Evolutionary conservation across 2,113 vertebrate species (phyloP), one percentile per base, ranked within the genome.

Genomic region (Marmota flaviventris): DNA sequence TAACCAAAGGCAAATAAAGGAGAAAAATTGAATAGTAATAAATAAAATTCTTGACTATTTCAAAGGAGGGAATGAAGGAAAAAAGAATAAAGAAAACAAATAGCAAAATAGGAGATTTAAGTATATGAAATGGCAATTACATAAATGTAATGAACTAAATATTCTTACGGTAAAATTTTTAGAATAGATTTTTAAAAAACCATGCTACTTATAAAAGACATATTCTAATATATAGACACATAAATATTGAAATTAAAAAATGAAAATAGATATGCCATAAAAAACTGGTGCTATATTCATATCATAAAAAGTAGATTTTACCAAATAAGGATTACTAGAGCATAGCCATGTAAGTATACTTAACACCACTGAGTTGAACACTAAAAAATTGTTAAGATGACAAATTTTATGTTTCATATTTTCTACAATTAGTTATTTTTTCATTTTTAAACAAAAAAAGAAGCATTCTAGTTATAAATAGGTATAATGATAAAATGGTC

Each of bases 1-100:
- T 73, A 83, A 86, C 25, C 61, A 90, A 77, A 86, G 12, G 72
- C 27, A 95, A 94, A 94, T 76, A 72, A 67, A 78, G 1, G 51
- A 92, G 22, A n/a, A 94, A 91, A 82, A 85, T 73, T 6, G 20
- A 58, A 67, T 58, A 58, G 4, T 48, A 58, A 53, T 61, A 51
- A 86, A 56, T n/a, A 34, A 88, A 95, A 89, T 53, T 22, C 3
- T n/a, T 65, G 25, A 88, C 61, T 45, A 56, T 29, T 63, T 88
- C 34, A 63, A 87, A 95, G 29, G 34, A 78, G 65, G 17, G 2
- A 6, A 82, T 37, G n/a, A 93, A 91, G 5, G 32, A 90, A 79
- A 65, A 93, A 93, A 93, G 17, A 82, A 86, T 25, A 42, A 53
- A 92, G 51, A 83, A 88, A 88, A 85, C 8, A 86, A 87, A 88